Evolutionary conservation across 2,797 vertebrate genomes (phyloP).

Genomic region (Sebastes variabilis): DNA sequence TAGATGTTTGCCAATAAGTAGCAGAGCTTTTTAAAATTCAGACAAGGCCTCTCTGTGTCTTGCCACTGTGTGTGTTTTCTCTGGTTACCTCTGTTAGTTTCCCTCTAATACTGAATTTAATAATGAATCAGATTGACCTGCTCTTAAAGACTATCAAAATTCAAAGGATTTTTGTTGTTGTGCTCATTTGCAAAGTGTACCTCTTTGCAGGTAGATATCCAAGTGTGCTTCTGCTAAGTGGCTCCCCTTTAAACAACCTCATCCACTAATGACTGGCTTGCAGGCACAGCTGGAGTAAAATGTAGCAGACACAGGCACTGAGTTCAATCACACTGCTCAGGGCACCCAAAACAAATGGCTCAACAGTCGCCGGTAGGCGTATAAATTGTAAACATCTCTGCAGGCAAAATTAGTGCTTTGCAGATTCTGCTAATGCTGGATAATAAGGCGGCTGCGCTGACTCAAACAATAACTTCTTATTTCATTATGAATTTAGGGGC

Average conservation of each 20-base stretch:
- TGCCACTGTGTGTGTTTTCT: neutral
- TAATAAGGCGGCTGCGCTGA: conserved; percentile 24
- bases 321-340: conserved; percentile 57
- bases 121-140: conserved; percentile 37
- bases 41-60: conserved; percentile 1
- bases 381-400: conserved; percentile 60
- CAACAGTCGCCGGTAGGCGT: conserved; percentile 33
- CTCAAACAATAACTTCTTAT: conserved; percentile 8
- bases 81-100: conserved; percentile 4
- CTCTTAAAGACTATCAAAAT: conserved; percentile 18
- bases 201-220: conserved; percentile 51
- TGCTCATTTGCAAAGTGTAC: conserved; percentile 18
- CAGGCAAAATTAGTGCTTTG: conserved; percentile 42
- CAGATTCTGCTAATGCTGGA: conserved; percentile 40
- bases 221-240: conserved; percentile 46
- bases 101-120: conserved; percentile 13
- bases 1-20: conserved; percentile 17
- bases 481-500: conserved; percentile 19
- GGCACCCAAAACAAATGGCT: conserved; percentile 61
- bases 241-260: conserved; percentile 56
- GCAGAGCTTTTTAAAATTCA: conserved; percentile 13
- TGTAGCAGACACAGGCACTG: conserved; percentile 49
- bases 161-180: conserved; percentile 24
- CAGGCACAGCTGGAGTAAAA: conserved; percentile 68
- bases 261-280: conserved; percentile 67